A percentile compares a stretch with the other conserved stretches of the same genome.
Conservation (phyloP, 2,113 vertebrate genomes). For the Oryzias celebensis region DNA sequence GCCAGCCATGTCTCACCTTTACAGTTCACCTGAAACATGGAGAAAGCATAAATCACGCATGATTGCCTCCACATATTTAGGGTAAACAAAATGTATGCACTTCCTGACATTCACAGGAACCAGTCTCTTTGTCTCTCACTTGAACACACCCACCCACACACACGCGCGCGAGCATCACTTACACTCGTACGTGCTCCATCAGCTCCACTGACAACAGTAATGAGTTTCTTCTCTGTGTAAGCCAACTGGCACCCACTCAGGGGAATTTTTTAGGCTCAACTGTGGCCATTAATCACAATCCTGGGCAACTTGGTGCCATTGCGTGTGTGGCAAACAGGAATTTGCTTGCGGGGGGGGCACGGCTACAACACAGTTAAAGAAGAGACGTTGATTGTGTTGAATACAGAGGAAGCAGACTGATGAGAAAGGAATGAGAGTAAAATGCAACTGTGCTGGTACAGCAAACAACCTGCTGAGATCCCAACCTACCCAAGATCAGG, state of each 20-base stretch:
- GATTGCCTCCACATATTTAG: conserved; percentile 39
- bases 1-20: conserved; percentile 35
- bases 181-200: conserved; percentile 68
- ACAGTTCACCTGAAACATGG: conserved; percentile 35
- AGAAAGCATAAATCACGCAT: conserved; percentile 49
- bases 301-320: conserved; percentile 78
- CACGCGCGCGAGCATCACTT: conserved; percentile 36
- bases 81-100: conserved; percentile 30
- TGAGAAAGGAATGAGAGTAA: conserved; percentile 18
- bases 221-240: conserved; percentile 81
- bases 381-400: conserved; percentile 28
- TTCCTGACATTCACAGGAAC: conserved; percentile 48
- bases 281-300: conserved; percentile 87
- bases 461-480: background rate
- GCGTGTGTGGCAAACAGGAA: conserved; percentile 70
- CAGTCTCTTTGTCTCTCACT: conserved; percentile 14
- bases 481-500: background rate
- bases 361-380: conserved; percentile 28
- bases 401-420: conserved; percentile 22
- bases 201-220: conserved; percentile 81
- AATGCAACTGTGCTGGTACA: conserved; percentile 6
- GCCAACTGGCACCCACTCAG: conserved; percentile 85
- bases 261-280: conserved; percentile 84
- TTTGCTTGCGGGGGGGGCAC: conserved; percentile 20
- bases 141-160: background rate